Evolutionary conservation across 2,888 invertebrate genomes (phyloP).

Genomic region (Hydroisotoma schaefferi): DNA sequence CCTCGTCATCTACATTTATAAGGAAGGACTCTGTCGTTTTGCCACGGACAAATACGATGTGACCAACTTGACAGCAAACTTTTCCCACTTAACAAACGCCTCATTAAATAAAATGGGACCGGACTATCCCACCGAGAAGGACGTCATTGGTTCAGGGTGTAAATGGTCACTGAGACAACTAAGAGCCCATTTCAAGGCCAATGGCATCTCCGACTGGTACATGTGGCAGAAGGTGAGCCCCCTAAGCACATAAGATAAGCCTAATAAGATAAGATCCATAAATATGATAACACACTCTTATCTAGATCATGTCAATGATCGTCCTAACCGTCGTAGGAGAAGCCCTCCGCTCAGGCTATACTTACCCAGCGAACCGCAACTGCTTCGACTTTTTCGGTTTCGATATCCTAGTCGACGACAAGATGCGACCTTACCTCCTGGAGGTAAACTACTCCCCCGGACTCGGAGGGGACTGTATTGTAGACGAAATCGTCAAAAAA

Average conservation of each 20-base stretch:
- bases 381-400: conserved; percentile 90
- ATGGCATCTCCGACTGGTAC: conserved; percentile 68
- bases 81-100: conserved; percentile 84
- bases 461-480: conserved; percentile 73
- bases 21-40: conserved; percentile 77
- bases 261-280: too few relatives aligned
- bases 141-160: conserved; percentile 72
- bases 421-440: conserved; percentile 80
- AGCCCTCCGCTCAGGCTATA: conserved; percentile 18
- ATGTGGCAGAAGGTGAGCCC: conserved; percentile 80
- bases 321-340: conserved; percentile 68
- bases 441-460: conserved; percentile 86
- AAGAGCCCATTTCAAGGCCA: conserved; percentile 61
- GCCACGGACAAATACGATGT: conserved; percentile 80
- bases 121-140: conserved; percentile 75
- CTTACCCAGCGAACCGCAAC: conserved; percentile 61
- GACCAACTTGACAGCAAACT: conserved; percentile 75
- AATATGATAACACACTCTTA: too few relatives aligned
- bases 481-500: conserved; percentile 74
- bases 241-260: too few relatives aligned
- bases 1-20: conserved; percentile 79
- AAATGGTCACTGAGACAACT: conserved; percentile 74
- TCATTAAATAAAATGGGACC: conserved; percentile 86
- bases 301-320: conserved; percentile 70
- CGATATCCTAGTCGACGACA: conserved; percentile 78